Percentiles rank a stretch among this genome's conserved stretches.
phyloP scores from a whole-genome alignment of 1,140 invertebrate genomes.

The Stratiolaelaps scimitus region DNA sequence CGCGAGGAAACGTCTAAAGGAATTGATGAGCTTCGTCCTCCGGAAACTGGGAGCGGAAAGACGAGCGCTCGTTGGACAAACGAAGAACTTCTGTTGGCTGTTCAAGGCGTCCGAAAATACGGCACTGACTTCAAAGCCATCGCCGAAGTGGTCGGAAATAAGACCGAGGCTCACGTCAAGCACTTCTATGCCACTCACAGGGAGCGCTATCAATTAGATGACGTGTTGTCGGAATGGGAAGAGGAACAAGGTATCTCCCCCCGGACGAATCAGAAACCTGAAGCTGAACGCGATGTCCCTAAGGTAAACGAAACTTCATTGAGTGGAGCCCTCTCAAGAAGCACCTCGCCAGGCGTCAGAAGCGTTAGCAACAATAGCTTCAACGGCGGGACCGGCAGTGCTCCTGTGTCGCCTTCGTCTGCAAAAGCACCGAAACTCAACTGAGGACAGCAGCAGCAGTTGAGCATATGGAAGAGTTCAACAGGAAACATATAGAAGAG shows the following conservation, averaged over 20 bases:
- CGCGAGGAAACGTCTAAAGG: slow-evolving; percentile 51
- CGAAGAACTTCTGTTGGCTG: slow-evolving; percentile 76
- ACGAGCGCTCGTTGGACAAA: slow-evolving; percentile 81
- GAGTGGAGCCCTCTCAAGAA: background rate
- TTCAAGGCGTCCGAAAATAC: slow-evolving; percentile 79
- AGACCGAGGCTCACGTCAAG: slow-evolving; percentile 78
- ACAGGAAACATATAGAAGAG: no score
- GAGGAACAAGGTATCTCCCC: slow-evolving; percentile 50
- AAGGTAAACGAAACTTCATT: background rate
- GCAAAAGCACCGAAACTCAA: background rate
- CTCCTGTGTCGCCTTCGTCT: slow-evolving; percentile 6
- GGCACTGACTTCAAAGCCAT: slow-evolving; percentile 92
- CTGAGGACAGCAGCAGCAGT: slow-evolving; percentile 6
- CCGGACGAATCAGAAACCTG: slow-evolving; percentile 31
- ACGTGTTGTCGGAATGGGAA: slow-evolving; percentile 74
- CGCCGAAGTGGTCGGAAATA: slow-evolving; percentile 84
- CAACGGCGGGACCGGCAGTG: background rate
- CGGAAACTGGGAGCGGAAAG: slow-evolving; percentile 47
- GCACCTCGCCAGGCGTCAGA: slow-evolving; percentile 15
- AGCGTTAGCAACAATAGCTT: no score
- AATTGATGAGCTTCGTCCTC: slow-evolving; percentile 57
- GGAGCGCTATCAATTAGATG: slow-evolving; percentile 75
- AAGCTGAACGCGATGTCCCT: slow-evolving; percentile 30
- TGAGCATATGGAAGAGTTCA: no score
- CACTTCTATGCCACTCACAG: slow-evolving; percentile 81